phyloP scores from a whole-genome alignment of 1,140 invertebrate genomes.

The Teleogryllus occipitalis region DNA sequence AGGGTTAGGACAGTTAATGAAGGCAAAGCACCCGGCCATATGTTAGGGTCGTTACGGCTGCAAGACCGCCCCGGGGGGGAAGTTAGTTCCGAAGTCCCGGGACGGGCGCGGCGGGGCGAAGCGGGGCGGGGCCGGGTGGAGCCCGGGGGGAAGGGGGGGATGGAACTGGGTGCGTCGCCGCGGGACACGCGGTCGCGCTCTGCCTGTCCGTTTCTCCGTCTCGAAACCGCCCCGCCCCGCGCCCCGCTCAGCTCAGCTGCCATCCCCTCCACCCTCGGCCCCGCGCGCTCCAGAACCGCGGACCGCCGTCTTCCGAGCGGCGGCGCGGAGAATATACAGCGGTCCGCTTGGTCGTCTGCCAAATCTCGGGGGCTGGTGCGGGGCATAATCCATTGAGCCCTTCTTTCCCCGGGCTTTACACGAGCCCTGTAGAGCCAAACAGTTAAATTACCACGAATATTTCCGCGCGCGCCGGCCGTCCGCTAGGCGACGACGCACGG shows the following conservation, averaged over 20 bases:
- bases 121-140: no score
- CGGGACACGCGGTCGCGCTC: neutral
- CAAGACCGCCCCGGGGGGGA: neutral
- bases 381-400: neutral
- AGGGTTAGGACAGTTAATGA: conserved; percentile 3
- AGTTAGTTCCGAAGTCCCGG: neutral
- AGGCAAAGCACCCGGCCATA: neutral
- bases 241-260: neutral
- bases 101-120: no score
- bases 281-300: no score
- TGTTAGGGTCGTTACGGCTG: neutral
- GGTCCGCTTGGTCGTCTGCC: neutral
- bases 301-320: no score
- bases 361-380: neutral
- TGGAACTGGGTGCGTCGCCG: no score
- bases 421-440: neutral
- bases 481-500: neutral
- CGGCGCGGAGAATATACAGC: neutral
- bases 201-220: neutral
- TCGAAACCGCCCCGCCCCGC: neutral
- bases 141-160: no score
- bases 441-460: neutral
- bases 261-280: neutral
- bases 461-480: neutral
- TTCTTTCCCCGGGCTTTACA: neutral